phyloP scores from a whole-genome alignment of 2,113 vertebrate genomes.

The Pristiophorus japonicus region DNA sequence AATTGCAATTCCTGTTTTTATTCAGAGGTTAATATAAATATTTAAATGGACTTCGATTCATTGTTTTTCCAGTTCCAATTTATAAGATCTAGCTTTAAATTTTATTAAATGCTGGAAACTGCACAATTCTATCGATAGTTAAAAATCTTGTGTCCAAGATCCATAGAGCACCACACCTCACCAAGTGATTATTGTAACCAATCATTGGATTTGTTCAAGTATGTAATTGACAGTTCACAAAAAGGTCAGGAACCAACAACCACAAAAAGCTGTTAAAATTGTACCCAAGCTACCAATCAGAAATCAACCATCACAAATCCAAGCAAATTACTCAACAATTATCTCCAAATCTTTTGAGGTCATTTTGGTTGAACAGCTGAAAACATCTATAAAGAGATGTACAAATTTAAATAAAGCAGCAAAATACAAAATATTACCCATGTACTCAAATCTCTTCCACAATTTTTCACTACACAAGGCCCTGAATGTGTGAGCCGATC shows the following conservation, averaged over 20 bases:
- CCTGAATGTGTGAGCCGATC: neutral
- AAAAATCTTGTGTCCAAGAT: neutral
- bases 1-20: neutral
- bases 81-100: neutral
- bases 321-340: neutral
- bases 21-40: neutral
- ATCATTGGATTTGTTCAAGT: neutral
- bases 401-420: neutral
- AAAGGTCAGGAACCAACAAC: neutral
- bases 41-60: neutral
- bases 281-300: neutral
- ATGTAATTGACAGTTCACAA: neutral
- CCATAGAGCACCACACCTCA: neutral
- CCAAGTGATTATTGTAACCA: neutral
- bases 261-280: neutral
- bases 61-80: neutral
- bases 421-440: neutral
- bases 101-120: neutral
- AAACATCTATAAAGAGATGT: neutral
- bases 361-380: neutral
- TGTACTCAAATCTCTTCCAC: neutral
- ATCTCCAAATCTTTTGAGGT: neutral
- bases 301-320: neutral
- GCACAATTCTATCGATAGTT: neutral
- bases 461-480: neutral